phyloP scores from a whole-genome alignment of 2,797 vertebrate species.

The Sylvilagus floridanus region DNA sequence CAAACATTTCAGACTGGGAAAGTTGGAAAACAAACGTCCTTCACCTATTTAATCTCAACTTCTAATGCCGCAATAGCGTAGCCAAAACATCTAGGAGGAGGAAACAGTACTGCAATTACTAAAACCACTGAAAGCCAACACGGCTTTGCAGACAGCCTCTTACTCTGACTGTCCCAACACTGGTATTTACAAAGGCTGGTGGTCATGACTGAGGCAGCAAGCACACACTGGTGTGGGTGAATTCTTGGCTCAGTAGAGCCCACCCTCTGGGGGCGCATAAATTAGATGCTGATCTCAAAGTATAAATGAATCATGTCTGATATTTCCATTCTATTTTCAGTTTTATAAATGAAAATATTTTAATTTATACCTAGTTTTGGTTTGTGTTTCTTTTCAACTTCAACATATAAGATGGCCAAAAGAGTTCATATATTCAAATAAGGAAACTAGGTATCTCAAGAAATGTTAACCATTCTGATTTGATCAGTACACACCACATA shows the following conservation, averaged over 20 bases:
- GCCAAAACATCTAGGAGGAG: neutral
- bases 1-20: slow-evolving; percentile 50
- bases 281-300: slow-evolving; percentile 23
- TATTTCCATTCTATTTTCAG: slow-evolving; percentile 1
- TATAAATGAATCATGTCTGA: slow-evolving; percentile 16
- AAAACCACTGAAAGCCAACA: neutral
- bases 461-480: no score
- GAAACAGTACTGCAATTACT: neutral
- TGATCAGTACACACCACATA: no score
- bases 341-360: slow-evolving; percentile 47
- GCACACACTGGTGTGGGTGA: neutral
- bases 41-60: slow-evolving; percentile 31
- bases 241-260: neutral
- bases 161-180: neutral
- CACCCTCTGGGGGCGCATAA: neutral
- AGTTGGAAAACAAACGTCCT: slow-evolving; percentile 39
- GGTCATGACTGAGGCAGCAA: neutral
- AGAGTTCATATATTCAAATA: slow-evolving; percentile 3
- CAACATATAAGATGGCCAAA: slow-evolving; percentile 34
- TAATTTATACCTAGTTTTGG: slow-evolving; percentile 55
- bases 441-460: neutral
- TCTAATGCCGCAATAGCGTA: neutral
- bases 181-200: neutral
- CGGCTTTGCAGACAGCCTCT: neutral
- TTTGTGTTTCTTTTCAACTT: slow-evolving; percentile 49